These are phyloP conservation scores for Xanthorhoe designata DNA, from an alignment of 2,888 invertebrate genomes.

Conservation along the genomic window DNA sequence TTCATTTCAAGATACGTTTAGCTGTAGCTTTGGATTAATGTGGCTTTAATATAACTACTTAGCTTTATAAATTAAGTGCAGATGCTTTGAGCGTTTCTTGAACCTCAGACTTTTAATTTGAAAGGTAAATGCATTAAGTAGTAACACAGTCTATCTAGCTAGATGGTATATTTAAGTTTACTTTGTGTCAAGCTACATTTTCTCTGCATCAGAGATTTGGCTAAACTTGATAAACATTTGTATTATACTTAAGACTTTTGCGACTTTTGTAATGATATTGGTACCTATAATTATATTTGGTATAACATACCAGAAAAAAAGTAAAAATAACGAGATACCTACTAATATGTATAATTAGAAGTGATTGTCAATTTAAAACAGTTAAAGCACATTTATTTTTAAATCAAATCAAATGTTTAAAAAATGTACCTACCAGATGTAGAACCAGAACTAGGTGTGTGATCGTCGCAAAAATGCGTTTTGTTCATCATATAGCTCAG, in stretches of 20 bases:
- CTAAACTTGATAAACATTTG: background rate
- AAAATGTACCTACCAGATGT: background rate
- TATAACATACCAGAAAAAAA: too few species aligned
- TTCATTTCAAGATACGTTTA: background rate
- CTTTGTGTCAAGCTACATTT: background rate
- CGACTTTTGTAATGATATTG: too few species aligned
- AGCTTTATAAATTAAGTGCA: conserved; percentile 37
- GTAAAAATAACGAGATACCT: too few species aligned
- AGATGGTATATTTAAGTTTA: background rate
- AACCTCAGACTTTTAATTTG: conserved; percentile 34
- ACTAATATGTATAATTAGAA: too few species aligned
- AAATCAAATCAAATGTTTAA: too few species aligned
- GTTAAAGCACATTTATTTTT: too few species aligned
- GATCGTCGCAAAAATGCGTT: background rate
- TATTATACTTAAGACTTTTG: background rate
- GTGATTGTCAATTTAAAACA: too few species aligned
- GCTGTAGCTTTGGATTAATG: conserved; percentile 29
- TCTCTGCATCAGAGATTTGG: background rate
- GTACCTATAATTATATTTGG: too few species aligned
- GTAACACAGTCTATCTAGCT: background rate
- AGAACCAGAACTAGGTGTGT: background rate
- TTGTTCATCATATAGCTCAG: background rate
- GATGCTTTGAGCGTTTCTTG: conserved; percentile 34
- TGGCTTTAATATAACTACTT: conserved; percentile 35
- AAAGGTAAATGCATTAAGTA: conserved; percentile 22